A percentile compares a stretch with the other conserved stretches of the same genome.
phyloP scores from a whole-genome alignment of 2,888 invertebrate genomes.

The Acholoe squamosa region DNA sequence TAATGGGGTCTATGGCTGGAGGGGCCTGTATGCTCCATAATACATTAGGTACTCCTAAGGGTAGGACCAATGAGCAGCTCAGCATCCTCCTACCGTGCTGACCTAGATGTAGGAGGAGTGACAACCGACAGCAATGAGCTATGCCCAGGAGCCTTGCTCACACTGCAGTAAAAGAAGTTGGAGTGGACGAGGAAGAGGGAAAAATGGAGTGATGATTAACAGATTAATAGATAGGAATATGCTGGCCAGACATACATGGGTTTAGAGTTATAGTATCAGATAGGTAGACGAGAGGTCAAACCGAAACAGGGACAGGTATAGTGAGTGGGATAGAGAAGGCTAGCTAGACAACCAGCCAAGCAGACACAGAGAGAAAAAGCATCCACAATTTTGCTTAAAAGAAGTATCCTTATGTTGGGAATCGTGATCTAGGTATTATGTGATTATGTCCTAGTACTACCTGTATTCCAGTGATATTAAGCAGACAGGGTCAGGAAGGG shows the following conservation, averaged over 20 bases:
- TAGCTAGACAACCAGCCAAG: neutral
- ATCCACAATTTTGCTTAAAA: too few relatives aligned
- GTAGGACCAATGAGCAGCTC: conserved; percentile 15
- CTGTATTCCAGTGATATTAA: too few relatives aligned
- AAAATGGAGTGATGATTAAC: neutral
- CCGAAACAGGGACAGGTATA: too few relatives aligned
- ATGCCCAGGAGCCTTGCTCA: neutral
- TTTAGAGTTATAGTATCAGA: too few relatives aligned
- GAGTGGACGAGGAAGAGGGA: neutral
- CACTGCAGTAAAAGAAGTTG: neutral
- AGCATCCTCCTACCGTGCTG: neutral
- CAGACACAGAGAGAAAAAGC: too few relatives aligned
- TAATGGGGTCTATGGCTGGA: neutral
- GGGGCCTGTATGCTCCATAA: conserved; percentile 21
- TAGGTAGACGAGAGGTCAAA: too few relatives aligned
- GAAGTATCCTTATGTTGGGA: too few relatives aligned
- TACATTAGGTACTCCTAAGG: neutral
- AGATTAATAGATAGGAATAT: neutral
- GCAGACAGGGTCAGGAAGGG: too few relatives aligned
- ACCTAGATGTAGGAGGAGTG: conserved; percentile 30
- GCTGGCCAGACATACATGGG: too few relatives aligned
- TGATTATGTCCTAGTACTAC: too few relatives aligned
- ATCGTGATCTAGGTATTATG: too few relatives aligned
- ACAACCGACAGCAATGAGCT: conserved; percentile 8
- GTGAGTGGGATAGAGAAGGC: too few relatives aligned